Evolutionary conservation across 2,797 vertebrate species (phyloP), one percentile per base, ranked within the genome.

Genomic region (Bovichtus diacanthus): DNA sequence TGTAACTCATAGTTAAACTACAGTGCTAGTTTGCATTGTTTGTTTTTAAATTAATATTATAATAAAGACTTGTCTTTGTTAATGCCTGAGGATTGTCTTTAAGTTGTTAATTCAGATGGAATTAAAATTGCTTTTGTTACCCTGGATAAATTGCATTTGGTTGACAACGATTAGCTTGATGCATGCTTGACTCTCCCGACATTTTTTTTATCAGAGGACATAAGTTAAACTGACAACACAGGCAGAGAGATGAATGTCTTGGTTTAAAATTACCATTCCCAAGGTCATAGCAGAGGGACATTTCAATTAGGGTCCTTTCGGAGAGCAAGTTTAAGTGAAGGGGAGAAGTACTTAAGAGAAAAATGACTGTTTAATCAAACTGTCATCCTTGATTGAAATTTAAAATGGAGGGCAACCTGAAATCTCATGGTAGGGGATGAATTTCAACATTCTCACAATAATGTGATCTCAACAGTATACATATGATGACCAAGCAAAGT

Each of bases 201-300:
- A 80, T 84, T 87, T 69, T 92, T 95, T 93, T 95, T 89, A 91
- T 93, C 81, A 83, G 76, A 92, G 91, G 87, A 95, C 90, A 91
- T 78, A 87, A 92, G 76, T 83, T 94, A 90, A 93, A 94, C 83
- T 72, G 86, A 87, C 83, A 90, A 93, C 81, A 88, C 83, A 88
- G 91, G 74, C 88, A 91, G 85, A 95, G 93, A 95, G 93, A 95
- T 93, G 93, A 93, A 95, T 95, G 91, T 92, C 89, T 83, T 71
- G 36, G 84, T 88, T 86, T 88, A 84, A 90, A 93, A 96, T 96
- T 92, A 94, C 88, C 85, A 92, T 90, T 74, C 78, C 80, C 95
- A 96, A 96, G 94, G 95, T 96, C 93, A 95, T 60, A 87, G 79
- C 89, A 89, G 63, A 69, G 82, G 86, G 84, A 93, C 91, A 92